These are phyloP conservation scores for Andricus grossulariae DNA, from an alignment of 1,140 invertebrate genomes.

Conservation along the genomic window DNA sequence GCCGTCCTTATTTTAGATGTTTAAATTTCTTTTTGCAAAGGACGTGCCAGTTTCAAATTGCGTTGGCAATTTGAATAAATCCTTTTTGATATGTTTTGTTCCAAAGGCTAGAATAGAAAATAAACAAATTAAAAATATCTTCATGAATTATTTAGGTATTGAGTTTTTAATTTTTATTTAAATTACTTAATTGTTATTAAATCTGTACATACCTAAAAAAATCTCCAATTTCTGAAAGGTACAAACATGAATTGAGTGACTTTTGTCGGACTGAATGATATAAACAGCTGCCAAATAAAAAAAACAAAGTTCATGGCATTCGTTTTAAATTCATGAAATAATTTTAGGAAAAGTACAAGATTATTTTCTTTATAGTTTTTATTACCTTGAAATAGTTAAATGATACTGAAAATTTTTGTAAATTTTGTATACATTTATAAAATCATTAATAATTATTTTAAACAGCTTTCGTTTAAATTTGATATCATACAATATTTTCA, in stretches of 20 bases:
- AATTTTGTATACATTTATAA: too few species aligned
- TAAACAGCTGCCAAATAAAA: not conserved
- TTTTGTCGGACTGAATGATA: not conserved
- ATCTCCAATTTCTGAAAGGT: conserved; percentile 16
- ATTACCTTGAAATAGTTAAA: too few species aligned
- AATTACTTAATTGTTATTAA: not conserved
- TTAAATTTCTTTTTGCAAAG: conserved; percentile 33
- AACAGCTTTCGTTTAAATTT: too few species aligned
- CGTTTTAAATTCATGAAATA: too few species aligned
- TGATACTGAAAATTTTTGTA: too few species aligned
- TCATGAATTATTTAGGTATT: not conserved
- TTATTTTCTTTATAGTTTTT: too few species aligned
- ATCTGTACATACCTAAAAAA: not conserved
- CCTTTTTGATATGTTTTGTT: not conserved
- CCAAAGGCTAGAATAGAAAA: not conserved
- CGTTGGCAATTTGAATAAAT: conserved; percentile 47
- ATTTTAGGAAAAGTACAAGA: too few species aligned
- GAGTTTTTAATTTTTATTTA: not conserved
- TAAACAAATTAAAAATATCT: not conserved
- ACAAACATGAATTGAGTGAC: conserved; percentile 7
- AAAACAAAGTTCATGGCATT: too few species aligned
- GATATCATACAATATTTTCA: too few species aligned
- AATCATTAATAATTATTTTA: too few species aligned
- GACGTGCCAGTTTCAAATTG: conserved; percentile 50
- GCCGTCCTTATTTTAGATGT: conserved; percentile 41